Evolutionary conservation across 2,888 invertebrate genomes (phyloP), one percentile per base, ranked within the genome.

Genomic region (Pimpla rufipes): DNA sequence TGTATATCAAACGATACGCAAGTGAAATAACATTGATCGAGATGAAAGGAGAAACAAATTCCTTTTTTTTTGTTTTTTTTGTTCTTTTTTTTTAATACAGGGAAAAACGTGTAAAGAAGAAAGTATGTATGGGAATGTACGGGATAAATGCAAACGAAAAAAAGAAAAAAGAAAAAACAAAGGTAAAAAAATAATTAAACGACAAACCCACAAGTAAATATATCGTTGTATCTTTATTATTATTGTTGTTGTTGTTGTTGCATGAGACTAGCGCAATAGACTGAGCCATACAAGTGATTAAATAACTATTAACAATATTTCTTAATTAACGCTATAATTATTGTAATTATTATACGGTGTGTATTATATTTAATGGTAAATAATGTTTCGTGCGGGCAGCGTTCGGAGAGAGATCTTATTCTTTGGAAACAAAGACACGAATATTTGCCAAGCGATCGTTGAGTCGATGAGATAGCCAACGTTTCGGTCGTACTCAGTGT

Each of bases 231-330:
- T 90, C 90, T 88, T 92, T 88, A 88, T 89, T 92, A 90, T 92
- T 91, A 90, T 92, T 92, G 91, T 91, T 91, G 90, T 92, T 92
- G 91, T 91, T 92, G 90, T 91, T 92, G 64, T 64, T 64, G 92
- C 91, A 92, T 92, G 91, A 89, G 90, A 91, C 89, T 92, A 92
- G 92, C 89, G 87, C 91, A 91, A 92, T 92, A 92, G 92, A 92
- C 91, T 92, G 92, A 92, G 89, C 91, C 91, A 90, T 90, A 89
- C 85, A 85, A 76, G 85, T 92, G 91, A 89, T 92, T 91, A 90
- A 90, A 76, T 89, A 90, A 90, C 88, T 91, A 91, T 90, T 90
- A 91, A 89, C 89, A 91, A 89, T 90, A 90, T 88, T 91, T 91
- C 91, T 91, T 90, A 91, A 90, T 91, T 89, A 90, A 90, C 90